A percentile compares a stretch with the other conserved stretches of the same genome.
These are phyloP conservation scores for Habroteleia sp. DNA, from an alignment of 2,888 invertebrate species.

Conservation along the genomic window DNA sequence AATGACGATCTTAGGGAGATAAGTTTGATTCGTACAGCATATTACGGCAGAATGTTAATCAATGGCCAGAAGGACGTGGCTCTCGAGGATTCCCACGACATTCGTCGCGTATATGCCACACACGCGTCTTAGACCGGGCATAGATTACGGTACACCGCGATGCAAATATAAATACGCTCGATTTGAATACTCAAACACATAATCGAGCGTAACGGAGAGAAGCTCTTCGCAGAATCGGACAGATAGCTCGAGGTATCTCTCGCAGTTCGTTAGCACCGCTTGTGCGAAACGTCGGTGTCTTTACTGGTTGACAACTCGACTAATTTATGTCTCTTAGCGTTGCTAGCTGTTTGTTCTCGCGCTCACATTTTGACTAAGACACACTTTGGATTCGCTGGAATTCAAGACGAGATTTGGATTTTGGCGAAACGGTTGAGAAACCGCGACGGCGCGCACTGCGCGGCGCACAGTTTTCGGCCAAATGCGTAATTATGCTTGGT, in stretches of 20 bases:
- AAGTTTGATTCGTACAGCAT: constrained; percentile 3
- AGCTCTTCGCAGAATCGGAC: constrained; percentile 36
- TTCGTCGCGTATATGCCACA: constrained; percentile 44
- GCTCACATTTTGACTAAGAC: neutral
- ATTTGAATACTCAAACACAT: constrained; percentile 56
- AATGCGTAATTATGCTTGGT: too few relatives aligned
- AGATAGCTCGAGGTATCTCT: constrained; percentile 16
- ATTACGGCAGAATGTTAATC: constrained; percentile 25
- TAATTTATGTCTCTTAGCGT: constrained; percentile 43
- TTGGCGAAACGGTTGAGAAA: neutral
- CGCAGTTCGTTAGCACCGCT: constrained; percentile 53
- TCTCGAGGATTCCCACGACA: constrained; percentile 38
- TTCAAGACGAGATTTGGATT: neutral
- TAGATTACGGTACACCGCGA: constrained; percentile 36
- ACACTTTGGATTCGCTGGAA: neutral
- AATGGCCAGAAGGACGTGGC: constrained; percentile 28
- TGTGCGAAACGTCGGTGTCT: constrained; percentile 55
- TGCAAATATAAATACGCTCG: constrained; percentile 43
- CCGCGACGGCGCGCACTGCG: too few relatives aligned
- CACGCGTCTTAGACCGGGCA: constrained; percentile 36
- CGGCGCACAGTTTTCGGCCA: too few relatives aligned
- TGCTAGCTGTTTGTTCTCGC: constrained; percentile 3
- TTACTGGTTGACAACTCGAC: constrained; percentile 14
- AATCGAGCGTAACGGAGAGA: constrained; percentile 20
- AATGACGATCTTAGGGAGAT: neutral